phyloP scores from a whole-genome alignment of 1,140 invertebrate species.

The Druon quercuslanigerum region DNA sequence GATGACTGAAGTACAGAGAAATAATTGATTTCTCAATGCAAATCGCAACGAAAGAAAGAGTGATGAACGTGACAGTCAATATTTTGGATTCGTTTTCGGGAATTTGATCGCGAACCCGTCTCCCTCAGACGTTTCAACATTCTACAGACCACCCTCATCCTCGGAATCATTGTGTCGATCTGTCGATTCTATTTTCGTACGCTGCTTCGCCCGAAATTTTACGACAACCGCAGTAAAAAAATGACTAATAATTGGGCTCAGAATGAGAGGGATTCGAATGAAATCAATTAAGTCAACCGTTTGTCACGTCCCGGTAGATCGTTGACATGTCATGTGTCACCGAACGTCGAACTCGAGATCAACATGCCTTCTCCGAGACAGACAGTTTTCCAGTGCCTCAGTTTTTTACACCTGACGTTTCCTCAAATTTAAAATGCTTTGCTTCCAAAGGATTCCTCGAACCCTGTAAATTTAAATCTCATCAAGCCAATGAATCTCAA shows the following conservation, averaged over 20 bases:
- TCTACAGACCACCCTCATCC: neutral
- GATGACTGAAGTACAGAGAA: slow-evolving; percentile 1
- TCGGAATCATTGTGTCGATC: slow-evolving; percentile 23
- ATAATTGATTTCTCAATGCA: slow-evolving; percentile 21
- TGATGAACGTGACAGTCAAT: neutral
- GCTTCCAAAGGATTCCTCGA: slow-evolving; percentile 18
- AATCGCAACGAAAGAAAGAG: slow-evolving; percentile 13
- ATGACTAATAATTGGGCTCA: slow-evolving; percentile 41
- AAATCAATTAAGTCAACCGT: neutral
- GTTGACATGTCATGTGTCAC: slow-evolving; percentile 49
- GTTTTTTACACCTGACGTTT: slow-evolving; percentile 39
- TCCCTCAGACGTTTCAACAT: neutral
- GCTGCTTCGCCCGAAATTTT: slow-evolving; percentile 37
- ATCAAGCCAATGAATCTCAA: slow-evolving; percentile 25
- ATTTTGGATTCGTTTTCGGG: neutral
- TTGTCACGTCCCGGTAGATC: neutral
- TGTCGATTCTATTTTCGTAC: slow-evolving; percentile 57
- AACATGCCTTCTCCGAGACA: slow-evolving; percentile 36
- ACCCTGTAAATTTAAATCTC: neutral
- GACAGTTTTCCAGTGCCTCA: slow-evolving; percentile 39
- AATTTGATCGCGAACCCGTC: neutral
- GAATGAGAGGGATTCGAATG: slow-evolving; percentile 3
- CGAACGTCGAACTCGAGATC: slow-evolving; percentile 1
- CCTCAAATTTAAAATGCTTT: slow-evolving; percentile 23
- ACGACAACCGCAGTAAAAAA: slow-evolving; percentile 46